Conservation (phyloP, 2,888 invertebrate species). For the Cheilosia impressa region DNA sequence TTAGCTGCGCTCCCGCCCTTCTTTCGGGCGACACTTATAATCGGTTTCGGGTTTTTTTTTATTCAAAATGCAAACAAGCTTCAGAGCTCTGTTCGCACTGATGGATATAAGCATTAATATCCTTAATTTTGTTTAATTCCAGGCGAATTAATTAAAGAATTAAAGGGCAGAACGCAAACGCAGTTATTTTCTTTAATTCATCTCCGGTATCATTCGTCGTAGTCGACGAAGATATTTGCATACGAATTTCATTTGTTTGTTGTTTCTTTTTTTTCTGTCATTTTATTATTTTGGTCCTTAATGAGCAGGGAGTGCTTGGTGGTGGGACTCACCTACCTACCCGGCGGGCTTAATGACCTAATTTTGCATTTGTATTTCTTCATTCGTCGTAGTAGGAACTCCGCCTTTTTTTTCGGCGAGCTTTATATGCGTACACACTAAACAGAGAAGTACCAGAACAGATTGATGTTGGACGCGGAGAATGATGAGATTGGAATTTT, state of each 20-base stretch:
- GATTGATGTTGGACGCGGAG: slow-evolving; percentile 26
- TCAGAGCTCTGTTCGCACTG: slow-evolving; percentile 19
- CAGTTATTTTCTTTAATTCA: slow-evolving; percentile 48
- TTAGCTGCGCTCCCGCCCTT: slow-evolving; percentile 51
- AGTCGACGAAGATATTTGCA: slow-evolving; percentile 52
- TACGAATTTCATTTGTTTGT: slow-evolving; percentile 58
- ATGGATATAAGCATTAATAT: slow-evolving; percentile 66
- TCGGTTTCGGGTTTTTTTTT: slow-evolving; percentile 29
- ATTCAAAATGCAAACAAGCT: slow-evolving; percentile 17
- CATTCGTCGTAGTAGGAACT: neutral
- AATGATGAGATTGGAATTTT: slow-evolving; percentile 30
- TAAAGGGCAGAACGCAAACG: slow-evolving; percentile 39
- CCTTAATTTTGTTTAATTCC: slow-evolving; percentile 72
- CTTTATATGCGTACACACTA: neutral
- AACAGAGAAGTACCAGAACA: neutral
- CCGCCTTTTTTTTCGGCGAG: neutral
- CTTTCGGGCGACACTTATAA: slow-evolving; percentile 34
- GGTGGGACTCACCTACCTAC: neutral
- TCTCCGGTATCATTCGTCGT: slow-evolving; percentile 35
- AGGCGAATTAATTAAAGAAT: slow-evolving; percentile 63
- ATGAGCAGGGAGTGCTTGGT: slow-evolving; percentile 38
- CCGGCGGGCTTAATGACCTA: slow-evolving; percentile 44
- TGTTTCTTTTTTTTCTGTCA: slow-evolving; percentile 5
- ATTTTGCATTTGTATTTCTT: slow-evolving; percentile 40
- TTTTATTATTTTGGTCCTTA: slow-evolving; percentile 48